A percentile compares a stretch with the other conserved stretches of the same genome.
These are phyloP conservation scores for Urocyon cinereoargenteus DNA, from an alignment of 2,797 vertebrate genomes.

Conservation along the genomic window DNA sequence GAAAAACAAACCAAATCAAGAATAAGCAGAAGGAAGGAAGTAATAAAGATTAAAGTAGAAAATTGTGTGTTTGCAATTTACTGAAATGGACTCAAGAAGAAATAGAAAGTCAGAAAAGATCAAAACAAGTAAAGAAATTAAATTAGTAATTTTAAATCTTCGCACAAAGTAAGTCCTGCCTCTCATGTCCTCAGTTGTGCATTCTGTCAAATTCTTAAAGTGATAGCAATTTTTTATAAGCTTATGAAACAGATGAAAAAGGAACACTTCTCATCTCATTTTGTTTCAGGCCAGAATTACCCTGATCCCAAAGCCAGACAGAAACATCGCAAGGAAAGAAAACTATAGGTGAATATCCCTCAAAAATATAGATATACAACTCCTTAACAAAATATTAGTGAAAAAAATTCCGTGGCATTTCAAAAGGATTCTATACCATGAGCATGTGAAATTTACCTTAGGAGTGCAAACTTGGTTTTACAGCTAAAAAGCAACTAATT, in stretches of 20 bases:
- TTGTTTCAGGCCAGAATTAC: neutral
- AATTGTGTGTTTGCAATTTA: neutral
- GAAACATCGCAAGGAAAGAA: neutral
- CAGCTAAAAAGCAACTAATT: neutral
- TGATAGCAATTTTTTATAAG: neutral
- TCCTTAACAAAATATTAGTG: neutral
- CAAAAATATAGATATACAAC: neutral
- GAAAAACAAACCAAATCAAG: neutral
- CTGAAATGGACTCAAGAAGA: neutral
- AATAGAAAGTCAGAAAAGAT: conserved; percentile 7
- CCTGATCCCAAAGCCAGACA: neutral
- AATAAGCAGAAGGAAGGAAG: neutral
- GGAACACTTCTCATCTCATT: neutral
- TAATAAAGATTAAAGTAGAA: neutral
- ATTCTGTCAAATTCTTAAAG: conserved; percentile 27
- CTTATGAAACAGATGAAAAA: neutral
- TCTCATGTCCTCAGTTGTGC: neutral
- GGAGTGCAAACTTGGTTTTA: neutral
- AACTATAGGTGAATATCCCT: neutral
- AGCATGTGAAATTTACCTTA: neutral
- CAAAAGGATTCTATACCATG: neutral
- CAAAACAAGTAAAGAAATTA: neutral
- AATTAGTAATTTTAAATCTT: neutral
- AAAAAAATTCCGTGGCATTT: neutral
- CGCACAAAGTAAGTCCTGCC: neutral